These are phyloP conservation scores for Catostylus mosaicus DNA, from an alignment of 30 jellyfish, hydroid and myxozoan genomes.

Conservation along the genomic window DNA sequence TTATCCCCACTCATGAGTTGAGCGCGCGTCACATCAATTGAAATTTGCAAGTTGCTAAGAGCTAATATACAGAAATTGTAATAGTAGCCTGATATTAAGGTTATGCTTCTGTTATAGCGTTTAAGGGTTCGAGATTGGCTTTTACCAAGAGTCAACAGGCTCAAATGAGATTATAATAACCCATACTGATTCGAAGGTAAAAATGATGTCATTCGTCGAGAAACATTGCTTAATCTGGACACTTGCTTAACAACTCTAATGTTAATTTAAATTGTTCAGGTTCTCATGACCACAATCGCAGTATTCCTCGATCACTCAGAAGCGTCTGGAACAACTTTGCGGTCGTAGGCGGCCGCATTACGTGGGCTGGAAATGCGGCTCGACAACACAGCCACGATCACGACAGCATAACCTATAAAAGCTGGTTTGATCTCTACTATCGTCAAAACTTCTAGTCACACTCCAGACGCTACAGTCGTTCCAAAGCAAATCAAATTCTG, in stretches of 20 bases:
- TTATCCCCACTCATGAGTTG: no score
- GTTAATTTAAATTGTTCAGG: background rate
- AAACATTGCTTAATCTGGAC: background rate
- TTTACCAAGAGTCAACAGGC: background rate
- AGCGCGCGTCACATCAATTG: no score
- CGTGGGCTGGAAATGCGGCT: background rate
- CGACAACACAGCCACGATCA: background rate
- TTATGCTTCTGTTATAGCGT: background rate
- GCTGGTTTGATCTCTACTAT: constrained; percentile 6
- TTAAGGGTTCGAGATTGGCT: background rate
- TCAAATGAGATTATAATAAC: background rate
- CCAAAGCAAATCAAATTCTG: no score
- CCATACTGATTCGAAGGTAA: background rate
- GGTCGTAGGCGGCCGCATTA: constrained; percentile 6
- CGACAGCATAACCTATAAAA: background rate
- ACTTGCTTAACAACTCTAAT: background rate
- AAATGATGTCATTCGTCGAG: background rate
- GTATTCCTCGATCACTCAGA: background rate
- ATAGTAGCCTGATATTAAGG: background rate
- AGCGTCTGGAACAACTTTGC: background rate
- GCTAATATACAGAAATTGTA: background rate
- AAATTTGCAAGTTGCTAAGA: background rate
- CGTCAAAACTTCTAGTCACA: no score
- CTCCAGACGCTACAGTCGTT: no score
- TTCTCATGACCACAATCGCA: background rate